Percentiles rank a stretch among this genome's conserved stretches.
phyloP scores from a whole-genome alignment of 2,888 invertebrate genomes.

The Gymnosoma rotundatum region DNA sequence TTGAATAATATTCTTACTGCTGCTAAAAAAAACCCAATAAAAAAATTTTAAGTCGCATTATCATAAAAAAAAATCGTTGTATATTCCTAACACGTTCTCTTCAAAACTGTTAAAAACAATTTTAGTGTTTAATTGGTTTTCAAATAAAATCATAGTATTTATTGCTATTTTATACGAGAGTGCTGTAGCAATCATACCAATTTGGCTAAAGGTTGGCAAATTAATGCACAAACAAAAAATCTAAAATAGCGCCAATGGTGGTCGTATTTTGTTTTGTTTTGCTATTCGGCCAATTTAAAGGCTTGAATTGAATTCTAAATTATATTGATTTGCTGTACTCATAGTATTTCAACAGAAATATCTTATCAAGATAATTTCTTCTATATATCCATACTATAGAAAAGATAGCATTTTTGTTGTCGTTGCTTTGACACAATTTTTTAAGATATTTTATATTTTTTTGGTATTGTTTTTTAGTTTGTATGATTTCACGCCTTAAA shows the following conservation, averaged over 20 bases:
- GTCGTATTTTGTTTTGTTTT: not conserved
- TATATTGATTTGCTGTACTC: not conserved
- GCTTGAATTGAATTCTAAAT: constrained; percentile 23
- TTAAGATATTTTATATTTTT: too few relatives aligned
- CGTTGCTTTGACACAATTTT: too few relatives aligned
- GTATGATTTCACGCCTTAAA: too few relatives aligned
- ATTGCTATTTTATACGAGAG: constrained; percentile 3
- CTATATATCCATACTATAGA: not conserved
- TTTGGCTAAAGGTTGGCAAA: constrained; percentile 36
- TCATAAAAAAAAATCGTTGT: not conserved
- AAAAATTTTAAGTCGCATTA: not conserved
- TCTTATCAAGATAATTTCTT: constrained; percentile 4
- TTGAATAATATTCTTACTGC: not conserved
- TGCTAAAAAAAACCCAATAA: not conserved
- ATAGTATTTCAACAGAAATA: not conserved
- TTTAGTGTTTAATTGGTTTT: constrained; percentile 54
- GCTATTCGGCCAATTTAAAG: constrained; percentile 2
- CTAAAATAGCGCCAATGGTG: constrained; percentile 39
- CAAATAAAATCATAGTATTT: constrained; percentile 18
- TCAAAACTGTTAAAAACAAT: constrained; percentile 63
- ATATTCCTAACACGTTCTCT: constrained; percentile 51
- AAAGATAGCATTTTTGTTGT: too few relatives aligned
- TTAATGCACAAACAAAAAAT: constrained; percentile 8
- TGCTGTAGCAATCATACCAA: constrained; percentile 20
- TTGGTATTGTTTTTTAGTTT: too few relatives aligned